Conservation (phyloP, 2,797 vertebrate species). For the Phoebastria nigripes region DNA sequence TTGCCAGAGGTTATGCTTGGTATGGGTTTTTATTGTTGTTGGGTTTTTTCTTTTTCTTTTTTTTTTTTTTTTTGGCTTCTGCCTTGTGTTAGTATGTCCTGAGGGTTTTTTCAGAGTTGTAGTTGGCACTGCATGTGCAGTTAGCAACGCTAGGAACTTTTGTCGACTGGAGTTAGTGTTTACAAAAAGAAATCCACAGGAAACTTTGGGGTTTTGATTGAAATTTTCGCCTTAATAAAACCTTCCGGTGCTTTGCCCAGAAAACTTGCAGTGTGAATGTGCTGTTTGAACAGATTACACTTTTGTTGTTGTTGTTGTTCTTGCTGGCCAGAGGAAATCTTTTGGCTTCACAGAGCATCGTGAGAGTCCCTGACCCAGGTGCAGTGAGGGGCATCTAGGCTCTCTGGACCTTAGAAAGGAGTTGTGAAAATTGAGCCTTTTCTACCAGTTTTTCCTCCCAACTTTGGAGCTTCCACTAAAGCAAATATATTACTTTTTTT, state of each 20-base stretch:
- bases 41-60: no score
- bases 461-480: background rate
- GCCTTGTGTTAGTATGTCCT: background rate
- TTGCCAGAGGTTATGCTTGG: constrained; percentile 11
- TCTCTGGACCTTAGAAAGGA: background rate
- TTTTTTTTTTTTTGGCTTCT: background rate
- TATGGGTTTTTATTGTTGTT: constrained; percentile 13
- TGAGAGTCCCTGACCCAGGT: background rate
- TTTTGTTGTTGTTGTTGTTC: background rate
- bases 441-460: background rate
- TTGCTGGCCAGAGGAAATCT: background rate
- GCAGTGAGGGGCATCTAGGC: background rate
- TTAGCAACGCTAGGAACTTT: background rate
- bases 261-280: background rate
- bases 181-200: constrained; percentile 27
- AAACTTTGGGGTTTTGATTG: constrained; percentile 4
- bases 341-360: background rate
- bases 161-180: background rate
- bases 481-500: background rate
- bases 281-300: background rate
- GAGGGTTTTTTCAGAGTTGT: background rate
- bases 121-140: background rate
- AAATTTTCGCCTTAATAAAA: background rate
- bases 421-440: background rate
- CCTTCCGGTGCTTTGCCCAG: background rate